Base-by-base conservation (phyloP, 64 coral and sea anemone genomes). In the Actinia equina region DNA sequence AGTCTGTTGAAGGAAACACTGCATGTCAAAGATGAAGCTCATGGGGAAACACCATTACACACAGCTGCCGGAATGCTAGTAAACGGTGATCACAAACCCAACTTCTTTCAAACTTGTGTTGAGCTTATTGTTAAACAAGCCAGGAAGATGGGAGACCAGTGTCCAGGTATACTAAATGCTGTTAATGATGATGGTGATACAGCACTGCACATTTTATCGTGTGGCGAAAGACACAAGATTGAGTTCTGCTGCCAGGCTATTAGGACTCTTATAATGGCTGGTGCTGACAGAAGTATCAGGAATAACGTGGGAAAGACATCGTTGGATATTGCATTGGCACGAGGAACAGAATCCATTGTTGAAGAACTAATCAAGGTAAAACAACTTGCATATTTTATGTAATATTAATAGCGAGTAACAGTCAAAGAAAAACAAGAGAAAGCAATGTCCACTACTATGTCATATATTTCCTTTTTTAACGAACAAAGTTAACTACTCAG, bases 271-370 rank as follows among this genome's bases (percentile, higher is more conserved):
- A 90, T 99, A 49, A 88, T 86, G 56, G 93, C 90, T 45, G 97
- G 97, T 59, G 97, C 97, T 49, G 97, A 99, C 56, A 95, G 93
- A 56, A 99, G 93, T 79, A 95, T 93, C 17, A 93, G 97, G 59
- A 95, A 99, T 77, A 99, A 99, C 83, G 90, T 95, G 0, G 97
- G 97, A 78, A 89, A 99, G 77, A 99, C 97, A 16, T 87, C 97
- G 26, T 85, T 99, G 44, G 97, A 99, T 57, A 99, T 99, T 44
- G 97, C 97, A 25, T 88, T 99, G 5, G 71, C 88, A 23, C 87
- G 87, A 84, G 97, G 97, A 42, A 87, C 93, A 14, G 92, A 99
- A 86, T 80, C 91, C 22, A 84, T 99, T 65, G 97, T 99, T 16
- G 93, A 98, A 42, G 96, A 98, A 80, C 88, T 98, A 7, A 94